These are phyloP conservation scores for Erythrocercus mccallii DNA, from an alignment of 2,113 vertebrate species.

Conservation along the genomic window DNA sequence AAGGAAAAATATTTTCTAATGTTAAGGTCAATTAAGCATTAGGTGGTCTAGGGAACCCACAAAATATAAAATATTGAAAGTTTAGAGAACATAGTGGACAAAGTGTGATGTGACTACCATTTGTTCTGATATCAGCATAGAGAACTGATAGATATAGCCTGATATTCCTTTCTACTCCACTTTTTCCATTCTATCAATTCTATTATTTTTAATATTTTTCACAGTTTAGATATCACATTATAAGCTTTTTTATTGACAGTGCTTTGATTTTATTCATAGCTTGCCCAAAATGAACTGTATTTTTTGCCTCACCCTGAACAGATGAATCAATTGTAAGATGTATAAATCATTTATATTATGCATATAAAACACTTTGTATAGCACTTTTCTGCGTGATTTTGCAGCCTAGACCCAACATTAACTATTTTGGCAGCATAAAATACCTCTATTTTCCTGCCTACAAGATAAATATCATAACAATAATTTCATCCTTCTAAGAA, in stretches of 20 bases:
- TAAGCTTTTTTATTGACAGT: not conserved
- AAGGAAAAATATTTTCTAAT: not conserved
- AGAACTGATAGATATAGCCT: not conserved
- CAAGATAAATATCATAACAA: not conserved
- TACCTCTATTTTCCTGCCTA: not conserved
- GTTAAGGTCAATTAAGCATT: not conserved
- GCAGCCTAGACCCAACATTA: not conserved
- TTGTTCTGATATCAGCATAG: not conserved
- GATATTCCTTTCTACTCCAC: not conserved
- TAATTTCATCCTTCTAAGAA: not conserved
- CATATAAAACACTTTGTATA: not conserved
- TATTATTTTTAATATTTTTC: not conserved
- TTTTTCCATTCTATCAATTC: not conserved
- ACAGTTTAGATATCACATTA: not conserved
- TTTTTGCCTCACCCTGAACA: not conserved
- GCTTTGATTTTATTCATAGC: not conserved
- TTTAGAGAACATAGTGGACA: not conserved
- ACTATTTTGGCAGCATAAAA: not conserved
- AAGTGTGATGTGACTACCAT: not conserved
- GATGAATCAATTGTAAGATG: not conserved
- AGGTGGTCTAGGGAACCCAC: not conserved
- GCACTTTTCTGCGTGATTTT: not conserved
- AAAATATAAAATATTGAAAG: not conserved
- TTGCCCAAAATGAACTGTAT: not conserved
- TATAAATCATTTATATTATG: not conserved